Evolutionary conservation across 1,140 invertebrate species (phyloP).

Genomic region (Hycleus cichorii): DNA sequence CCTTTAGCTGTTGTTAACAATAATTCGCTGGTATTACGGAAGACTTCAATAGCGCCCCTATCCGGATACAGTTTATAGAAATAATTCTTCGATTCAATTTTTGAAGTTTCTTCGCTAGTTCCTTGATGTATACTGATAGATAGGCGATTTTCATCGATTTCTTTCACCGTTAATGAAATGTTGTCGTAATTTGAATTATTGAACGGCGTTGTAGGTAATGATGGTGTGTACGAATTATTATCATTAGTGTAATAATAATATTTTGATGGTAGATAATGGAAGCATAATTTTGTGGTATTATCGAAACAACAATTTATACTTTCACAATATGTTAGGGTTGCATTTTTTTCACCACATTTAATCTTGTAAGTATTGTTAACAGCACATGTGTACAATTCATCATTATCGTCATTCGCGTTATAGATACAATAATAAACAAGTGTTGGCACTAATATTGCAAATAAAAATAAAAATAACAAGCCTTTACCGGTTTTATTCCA

Average conservation of each 20-base stretch:
- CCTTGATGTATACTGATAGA: constrained; percentile 14
- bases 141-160: constrained; percentile 9
- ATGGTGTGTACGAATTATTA: neutral
- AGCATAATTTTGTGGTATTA: constrained; percentile 22
- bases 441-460: constrained; percentile 13
- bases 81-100: constrained; percentile 6
- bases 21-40: constrained; percentile 12
- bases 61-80: constrained; percentile 3
- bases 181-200: neutral
- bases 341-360: constrained; percentile 25
- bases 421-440: constrained; percentile 19
- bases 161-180: constrained; percentile 5
- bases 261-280: constrained; percentile 32
- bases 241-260: constrained; percentile 18
- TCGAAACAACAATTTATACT: constrained; percentile 30
- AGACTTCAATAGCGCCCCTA: constrained; percentile 17
- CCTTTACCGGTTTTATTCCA: neutral
- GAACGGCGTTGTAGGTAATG: constrained; percentile 6
- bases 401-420: neutral
- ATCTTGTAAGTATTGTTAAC: constrained; percentile 25
- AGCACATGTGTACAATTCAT: constrained; percentile 19
- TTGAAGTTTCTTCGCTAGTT: neutral
- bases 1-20: constrained; percentile 39
- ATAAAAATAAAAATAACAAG: neutral
- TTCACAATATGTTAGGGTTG: constrained; percentile 21